A percentile compares a stretch with the other conserved stretches of the same genome.
Evolutionary conservation across 2,888 invertebrate species (phyloP).

Genomic region (Polylopha cassiicola): DNA sequence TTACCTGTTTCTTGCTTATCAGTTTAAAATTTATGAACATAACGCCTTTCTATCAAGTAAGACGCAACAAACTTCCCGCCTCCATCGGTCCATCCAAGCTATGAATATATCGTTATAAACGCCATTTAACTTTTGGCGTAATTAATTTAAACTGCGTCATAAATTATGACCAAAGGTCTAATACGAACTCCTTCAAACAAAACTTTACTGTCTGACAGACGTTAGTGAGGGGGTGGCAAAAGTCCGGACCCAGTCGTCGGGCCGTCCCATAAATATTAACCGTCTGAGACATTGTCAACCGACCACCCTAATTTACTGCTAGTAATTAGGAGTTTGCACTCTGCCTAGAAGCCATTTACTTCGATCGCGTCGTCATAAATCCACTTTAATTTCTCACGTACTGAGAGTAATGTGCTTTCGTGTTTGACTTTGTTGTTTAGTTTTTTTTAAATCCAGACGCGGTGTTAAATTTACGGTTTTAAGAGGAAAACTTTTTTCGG

Average conservation of each 20-base stretch:
- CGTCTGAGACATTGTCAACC: constrained; percentile 75
- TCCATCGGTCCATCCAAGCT: too few relatives aligned
- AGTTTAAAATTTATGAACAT: too few relatives aligned
- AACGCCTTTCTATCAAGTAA: too few relatives aligned
- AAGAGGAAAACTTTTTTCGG: too few relatives aligned
- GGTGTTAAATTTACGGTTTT: too few relatives aligned
- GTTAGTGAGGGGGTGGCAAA: constrained; percentile 43
- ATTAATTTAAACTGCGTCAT: too few relatives aligned
- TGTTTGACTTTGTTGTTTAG: constrained; percentile 14
- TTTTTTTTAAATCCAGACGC: constrained; percentile 20
- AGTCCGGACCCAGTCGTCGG: constrained; percentile 52
- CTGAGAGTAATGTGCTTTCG: constrained; percentile 18
- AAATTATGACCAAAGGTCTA: too few relatives aligned
- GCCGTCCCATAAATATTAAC: constrained; percentile 68
- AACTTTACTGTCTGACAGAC: constrained; percentile 46
- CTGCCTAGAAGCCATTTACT: constrained; percentile 74
- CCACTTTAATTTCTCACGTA: constrained; percentile 23
- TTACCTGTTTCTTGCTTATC: too few relatives aligned
- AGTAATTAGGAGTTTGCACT: constrained; percentile 77
- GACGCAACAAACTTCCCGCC: too few relatives aligned
- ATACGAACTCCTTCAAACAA: constrained; percentile 24
- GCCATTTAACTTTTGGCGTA: too few relatives aligned
- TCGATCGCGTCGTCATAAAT: constrained; percentile 50
- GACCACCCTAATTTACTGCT: constrained; percentile 75
- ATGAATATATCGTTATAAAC: too few relatives aligned